These are phyloP conservation scores for Acronicta psi DNA, from an alignment of 2,888 invertebrate species.

Conservation along the genomic window DNA sequence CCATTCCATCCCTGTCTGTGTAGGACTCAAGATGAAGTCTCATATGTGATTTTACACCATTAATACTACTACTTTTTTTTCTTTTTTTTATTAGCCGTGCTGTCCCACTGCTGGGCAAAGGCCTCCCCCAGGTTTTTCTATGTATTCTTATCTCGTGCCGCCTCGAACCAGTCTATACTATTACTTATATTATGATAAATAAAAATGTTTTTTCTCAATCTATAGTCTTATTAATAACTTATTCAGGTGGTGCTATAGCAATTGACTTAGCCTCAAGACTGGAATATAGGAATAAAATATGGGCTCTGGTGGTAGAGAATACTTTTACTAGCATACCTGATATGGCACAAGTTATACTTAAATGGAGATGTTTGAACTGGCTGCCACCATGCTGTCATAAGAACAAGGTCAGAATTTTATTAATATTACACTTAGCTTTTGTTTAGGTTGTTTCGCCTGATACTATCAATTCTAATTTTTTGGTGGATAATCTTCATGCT, in stretches of 20 bases:
- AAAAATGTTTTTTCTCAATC: background rate
- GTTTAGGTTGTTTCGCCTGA: background rate
- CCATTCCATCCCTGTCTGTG: too few species aligned
- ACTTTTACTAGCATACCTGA: constrained; percentile 98
- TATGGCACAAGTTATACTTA: constrained; percentile 95
- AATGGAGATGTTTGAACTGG: constrained; percentile 92
- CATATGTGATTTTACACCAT: too few species aligned
- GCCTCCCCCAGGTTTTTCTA: too few species aligned
- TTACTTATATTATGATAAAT: too few species aligned
- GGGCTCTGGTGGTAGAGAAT: constrained; percentile 97
- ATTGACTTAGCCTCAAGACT: constrained; percentile 94
- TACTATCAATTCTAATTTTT: too few species aligned
- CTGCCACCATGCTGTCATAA: constrained; percentile 96
- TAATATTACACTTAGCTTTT: background rate
- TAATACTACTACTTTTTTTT: too few species aligned
- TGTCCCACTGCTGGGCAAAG: too few species aligned
- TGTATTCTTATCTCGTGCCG: too few species aligned
- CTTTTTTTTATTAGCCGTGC: too few species aligned
- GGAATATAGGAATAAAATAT: constrained; percentile 93
- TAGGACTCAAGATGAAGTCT: too few species aligned
- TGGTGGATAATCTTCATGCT: too few species aligned
- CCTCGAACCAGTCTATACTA: too few species aligned
- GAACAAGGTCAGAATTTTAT: constrained; percentile 92
- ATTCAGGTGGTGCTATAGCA: constrained; percentile 96
- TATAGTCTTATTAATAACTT: background rate